Evolutionary conservation across 2,797 vertebrate species (phyloP).

Genomic region (Bucorvus abyssinicus): DNA sequence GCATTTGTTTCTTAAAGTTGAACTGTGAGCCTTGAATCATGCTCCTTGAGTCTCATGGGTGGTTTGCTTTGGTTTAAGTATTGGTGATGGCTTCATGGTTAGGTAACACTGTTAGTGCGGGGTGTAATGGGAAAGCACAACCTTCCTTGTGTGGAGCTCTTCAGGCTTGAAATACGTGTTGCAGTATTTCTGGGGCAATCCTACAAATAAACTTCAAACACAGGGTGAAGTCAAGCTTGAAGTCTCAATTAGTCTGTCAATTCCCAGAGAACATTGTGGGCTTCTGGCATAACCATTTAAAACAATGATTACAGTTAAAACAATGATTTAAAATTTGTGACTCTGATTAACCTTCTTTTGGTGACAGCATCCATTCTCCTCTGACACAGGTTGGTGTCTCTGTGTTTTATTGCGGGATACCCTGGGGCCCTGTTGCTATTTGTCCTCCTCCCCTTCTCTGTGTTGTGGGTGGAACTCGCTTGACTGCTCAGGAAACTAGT

Average conservation of each 20-base stretch:
- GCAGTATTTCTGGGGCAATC: background rate
- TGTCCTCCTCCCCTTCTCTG: background rate
- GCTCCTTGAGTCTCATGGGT: background rate
- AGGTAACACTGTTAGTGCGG: background rate
- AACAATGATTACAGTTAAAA: background rate
- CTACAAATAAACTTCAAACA: background rate
- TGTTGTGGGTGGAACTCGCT: background rate
- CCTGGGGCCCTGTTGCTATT: background rate
- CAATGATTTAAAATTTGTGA: background rate
- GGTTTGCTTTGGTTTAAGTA: slow-evolving; percentile 3
- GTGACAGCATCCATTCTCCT: background rate
- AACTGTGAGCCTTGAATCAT: background rate
- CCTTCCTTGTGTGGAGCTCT: slow-evolving; percentile 11
- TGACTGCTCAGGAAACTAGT: background rate
- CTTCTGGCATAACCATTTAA: background rate
- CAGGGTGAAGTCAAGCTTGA: slow-evolving; percentile 32
- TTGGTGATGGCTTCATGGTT: background rate
- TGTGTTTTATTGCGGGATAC: background rate
- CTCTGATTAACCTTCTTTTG: background rate
- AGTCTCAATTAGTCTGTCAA: slow-evolving; percentile 35
- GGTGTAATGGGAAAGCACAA: slow-evolving; percentile 2
- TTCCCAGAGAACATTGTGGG: slow-evolving; percentile 1
- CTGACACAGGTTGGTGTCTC: background rate
- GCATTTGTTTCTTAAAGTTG: background rate
- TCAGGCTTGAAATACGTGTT: slow-evolving; percentile 36